Evolutionary conservation across 2,888 invertebrate species (phyloP).

Genomic region (Chymomyza fuscimana): DNA sequence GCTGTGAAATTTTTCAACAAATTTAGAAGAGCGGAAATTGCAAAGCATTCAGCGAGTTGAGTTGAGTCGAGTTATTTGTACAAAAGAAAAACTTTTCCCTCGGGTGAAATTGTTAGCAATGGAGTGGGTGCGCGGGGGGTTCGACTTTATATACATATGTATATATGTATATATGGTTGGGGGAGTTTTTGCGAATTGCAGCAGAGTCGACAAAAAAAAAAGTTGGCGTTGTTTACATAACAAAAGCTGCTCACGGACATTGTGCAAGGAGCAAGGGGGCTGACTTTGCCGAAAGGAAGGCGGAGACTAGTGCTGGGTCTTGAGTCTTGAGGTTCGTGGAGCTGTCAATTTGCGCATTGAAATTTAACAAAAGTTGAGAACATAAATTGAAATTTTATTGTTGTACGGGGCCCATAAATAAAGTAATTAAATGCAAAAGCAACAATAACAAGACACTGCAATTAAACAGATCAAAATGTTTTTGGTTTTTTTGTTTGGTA

Average conservation of each 20-base stretch:
- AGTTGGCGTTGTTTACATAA: conserved; percentile 70
- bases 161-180: not conserved
- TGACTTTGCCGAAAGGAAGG: not conserved
- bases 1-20: conserved; percentile 62
- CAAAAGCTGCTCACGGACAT: conserved; percentile 38
- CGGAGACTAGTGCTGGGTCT: not conserved
- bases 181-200: conserved; percentile 36
- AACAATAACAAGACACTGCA: conserved; percentile 49
- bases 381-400: conserved; percentile 72
- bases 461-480: conserved; percentile 69
- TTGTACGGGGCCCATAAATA: conserved; percentile 58
- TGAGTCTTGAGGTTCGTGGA: conserved; percentile 32
- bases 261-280: not conserved
- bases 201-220: conserved; percentile 60
- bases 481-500: conserved; percentile 37
- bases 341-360: conserved; percentile 72
- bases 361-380: conserved; percentile 63
- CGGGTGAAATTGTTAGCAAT: not conserved
- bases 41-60: conserved; percentile 72
- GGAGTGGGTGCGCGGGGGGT: conserved; percentile 28
- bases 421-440: conserved; percentile 70
- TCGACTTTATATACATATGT: conserved; percentile 29
- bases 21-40: conserved; percentile 75
- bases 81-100: conserved; percentile 53
- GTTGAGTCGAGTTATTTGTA: conserved; percentile 64